phyloP scores from a whole-genome alignment of 1,140 invertebrate genomes.

The Portunus trituberculatus region DNA sequence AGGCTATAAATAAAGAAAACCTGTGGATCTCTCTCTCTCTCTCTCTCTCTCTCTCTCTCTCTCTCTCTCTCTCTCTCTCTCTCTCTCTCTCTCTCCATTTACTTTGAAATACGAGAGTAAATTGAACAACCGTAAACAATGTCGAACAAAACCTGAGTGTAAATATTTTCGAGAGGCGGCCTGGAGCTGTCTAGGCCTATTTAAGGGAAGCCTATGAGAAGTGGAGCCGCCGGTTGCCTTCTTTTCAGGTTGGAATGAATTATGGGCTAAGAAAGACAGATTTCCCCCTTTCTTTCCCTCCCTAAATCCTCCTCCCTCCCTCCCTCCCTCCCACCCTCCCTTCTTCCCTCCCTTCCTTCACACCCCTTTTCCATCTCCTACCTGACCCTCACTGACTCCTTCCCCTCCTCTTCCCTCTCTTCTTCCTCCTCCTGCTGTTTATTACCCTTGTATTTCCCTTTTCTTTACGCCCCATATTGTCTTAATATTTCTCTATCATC shows the following conservation, averaged over 20 bases:
- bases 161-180: slow-evolving; percentile 36
- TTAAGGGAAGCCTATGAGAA: slow-evolving; percentile 8
- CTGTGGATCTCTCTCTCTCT: no score
- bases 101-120: slow-evolving; percentile 25
- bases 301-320: background rate
- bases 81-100: slow-evolving; percentile 39
- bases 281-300: slow-evolving; percentile 15
- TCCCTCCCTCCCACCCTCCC: background rate
- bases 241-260: slow-evolving; percentile 19
- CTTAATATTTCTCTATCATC: background rate
- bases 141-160: background rate
- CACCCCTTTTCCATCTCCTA: no score
- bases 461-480: background rate
- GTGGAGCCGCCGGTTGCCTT: background rate
- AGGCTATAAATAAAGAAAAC: no score
- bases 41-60: background rate
- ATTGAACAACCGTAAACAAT: slow-evolving; percentile 29
- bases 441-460: background rate
- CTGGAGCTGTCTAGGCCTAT: slow-evolving; percentile 14
- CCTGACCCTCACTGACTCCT: no score
- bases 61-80: slow-evolving; percentile 26
- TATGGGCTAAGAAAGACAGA: slow-evolving; percentile 36
- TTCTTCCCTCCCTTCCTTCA: background rate
- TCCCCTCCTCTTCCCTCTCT: background rate
- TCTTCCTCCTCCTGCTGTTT: background rate